A percentile compares a stretch with the other conserved stretches of the same genome.
Conservation (phyloP, 2,113 vertebrate genomes). For the Rattus rattus region DNA sequence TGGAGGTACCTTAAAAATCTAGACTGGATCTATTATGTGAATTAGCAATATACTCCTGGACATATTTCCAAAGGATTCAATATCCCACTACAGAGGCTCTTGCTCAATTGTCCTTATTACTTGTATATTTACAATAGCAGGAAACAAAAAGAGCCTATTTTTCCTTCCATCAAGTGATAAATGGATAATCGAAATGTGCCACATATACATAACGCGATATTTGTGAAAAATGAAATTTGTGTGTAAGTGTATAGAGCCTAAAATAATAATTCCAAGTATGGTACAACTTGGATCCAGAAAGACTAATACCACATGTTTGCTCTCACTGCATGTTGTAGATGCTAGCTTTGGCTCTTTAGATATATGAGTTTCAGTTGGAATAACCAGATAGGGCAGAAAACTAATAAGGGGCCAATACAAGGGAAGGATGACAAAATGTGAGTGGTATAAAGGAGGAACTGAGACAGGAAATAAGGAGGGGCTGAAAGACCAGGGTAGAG, state of each 20-base stretch:
- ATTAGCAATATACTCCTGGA: not conserved
- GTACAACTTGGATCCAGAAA: not conserved
- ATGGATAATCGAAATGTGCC: not conserved
- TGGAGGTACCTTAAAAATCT: not conserved
- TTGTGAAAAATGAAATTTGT: not conserved
- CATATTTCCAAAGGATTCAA: not conserved
- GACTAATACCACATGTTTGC: too few species aligned
- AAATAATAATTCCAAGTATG: not conserved
- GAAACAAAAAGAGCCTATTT: not conserved
- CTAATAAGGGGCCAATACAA: not conserved
- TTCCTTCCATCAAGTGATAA: not conserved
- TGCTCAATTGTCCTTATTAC: not conserved
- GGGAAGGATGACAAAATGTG: not conserved
- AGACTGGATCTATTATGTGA: not conserved
- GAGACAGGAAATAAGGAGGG: not conserved
- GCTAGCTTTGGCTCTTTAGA: not conserved
- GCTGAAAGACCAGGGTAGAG: not conserved
- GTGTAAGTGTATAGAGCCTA: not conserved
- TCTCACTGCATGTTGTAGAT: too few species aligned
- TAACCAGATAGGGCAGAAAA: not conserved
- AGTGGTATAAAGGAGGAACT: not conserved
- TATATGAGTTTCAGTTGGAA: not conserved
- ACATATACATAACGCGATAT: not conserved
- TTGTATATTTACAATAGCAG: too few species aligned
- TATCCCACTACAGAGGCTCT: not conserved